A percentile compares a stretch with the other conserved stretches of the same genome.
phyloP scores from a whole-genome alignment of 2,888 invertebrate species.

The Agriopis marginaria region DNA sequence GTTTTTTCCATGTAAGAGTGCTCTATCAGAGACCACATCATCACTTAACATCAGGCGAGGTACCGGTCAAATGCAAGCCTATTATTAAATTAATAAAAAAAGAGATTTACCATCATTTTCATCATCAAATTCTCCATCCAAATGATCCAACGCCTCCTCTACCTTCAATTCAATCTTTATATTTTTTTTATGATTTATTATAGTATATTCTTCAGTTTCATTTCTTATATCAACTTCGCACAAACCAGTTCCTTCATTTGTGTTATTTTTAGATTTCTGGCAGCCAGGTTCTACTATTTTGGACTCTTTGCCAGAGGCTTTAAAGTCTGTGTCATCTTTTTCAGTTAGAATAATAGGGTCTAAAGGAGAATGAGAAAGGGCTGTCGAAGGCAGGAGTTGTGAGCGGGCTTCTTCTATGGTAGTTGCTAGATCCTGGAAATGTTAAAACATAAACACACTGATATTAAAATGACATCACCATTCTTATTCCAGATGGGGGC shows the following conservation, averaged over 20 bases:
- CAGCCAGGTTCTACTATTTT: background rate
- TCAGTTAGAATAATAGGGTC: conserved; percentile 17
- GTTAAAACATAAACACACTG: background rate
- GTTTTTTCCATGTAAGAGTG: too few relatives aligned
- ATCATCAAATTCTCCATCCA: conserved; percentile 58
- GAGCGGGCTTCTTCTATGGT: conserved; percentile 21
- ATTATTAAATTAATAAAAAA: background rate
- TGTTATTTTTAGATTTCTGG: background rate
- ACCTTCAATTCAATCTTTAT: conserved; percentile 67
- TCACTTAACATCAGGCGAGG: too few relatives aligned
- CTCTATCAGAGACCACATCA: too few relatives aligned
- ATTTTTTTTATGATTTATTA: background rate
- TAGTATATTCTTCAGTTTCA: background rate
- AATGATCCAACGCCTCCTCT: conserved; percentile 53
- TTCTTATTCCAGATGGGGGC: too few relatives aligned
- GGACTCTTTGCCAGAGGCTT: background rate
- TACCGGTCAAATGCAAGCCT: too few relatives aligned
- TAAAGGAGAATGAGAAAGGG: conserved; percentile 12
- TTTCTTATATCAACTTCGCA: background rate
- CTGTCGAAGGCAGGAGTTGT: conserved; percentile 27
- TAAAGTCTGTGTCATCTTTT: conserved; percentile 5
- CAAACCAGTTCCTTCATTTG: background rate
- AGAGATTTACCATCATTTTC: conserved; percentile 54
- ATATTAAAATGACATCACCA: too few relatives aligned
- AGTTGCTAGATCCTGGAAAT: conserved; percentile 29